Percentiles rank a stretch among this genome's conserved stretches.
Conservation (phyloP, 2,797 vertebrate species). For the Synanceia verrucosa region DNA sequence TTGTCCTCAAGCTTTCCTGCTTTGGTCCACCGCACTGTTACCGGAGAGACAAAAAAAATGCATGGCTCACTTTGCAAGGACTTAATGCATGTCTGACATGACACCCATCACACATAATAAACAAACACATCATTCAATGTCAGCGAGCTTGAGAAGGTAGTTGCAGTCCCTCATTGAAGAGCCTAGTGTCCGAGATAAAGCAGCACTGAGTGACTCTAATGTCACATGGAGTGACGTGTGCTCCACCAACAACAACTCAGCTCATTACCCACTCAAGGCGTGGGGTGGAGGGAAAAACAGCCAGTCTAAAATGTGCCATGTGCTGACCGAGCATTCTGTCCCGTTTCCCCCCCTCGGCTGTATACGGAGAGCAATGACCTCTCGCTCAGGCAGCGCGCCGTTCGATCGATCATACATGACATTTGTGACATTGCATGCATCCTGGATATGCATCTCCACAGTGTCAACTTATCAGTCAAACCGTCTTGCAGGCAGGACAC, state of each 20-base stretch:
- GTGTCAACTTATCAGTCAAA: conserved; percentile 71
- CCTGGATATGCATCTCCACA: conserved; percentile 56
- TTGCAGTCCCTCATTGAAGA: conserved; percentile 29
- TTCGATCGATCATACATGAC: conserved; percentile 75
- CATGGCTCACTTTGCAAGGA: conserved; percentile 61
- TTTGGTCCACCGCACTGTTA: conserved; percentile 45
- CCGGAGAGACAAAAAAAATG: conserved; percentile 10
- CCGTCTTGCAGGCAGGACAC: conserved; percentile 56
- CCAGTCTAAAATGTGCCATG: conserved; percentile 70
- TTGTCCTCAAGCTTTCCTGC: conserved; percentile 22
- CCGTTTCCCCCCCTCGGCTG: conserved; percentile 43
- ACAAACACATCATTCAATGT: conserved; percentile 77
- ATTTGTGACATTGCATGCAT: conserved; percentile 72
- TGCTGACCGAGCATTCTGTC: conserved; percentile 78
- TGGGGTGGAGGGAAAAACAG: conserved; percentile 22
- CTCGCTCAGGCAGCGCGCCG: conserved; percentile 52
- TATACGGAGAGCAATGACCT: conserved; percentile 72
- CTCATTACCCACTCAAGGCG: conserved; percentile 73
- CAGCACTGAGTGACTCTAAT: conserved; percentile 61
- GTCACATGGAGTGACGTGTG: conserved; percentile 71
- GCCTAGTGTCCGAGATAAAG: conserved; percentile 48
- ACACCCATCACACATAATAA: conserved; percentile 74
- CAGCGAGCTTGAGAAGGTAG: conserved; percentile 58
- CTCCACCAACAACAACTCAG: conserved; percentile 67
- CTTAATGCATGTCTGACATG: conserved; percentile 71